Evolutionary conservation across 2,888 invertebrate genomes (phyloP), one percentile per base, ranked within the genome.

Genomic region (Netelia virgata): DNA sequence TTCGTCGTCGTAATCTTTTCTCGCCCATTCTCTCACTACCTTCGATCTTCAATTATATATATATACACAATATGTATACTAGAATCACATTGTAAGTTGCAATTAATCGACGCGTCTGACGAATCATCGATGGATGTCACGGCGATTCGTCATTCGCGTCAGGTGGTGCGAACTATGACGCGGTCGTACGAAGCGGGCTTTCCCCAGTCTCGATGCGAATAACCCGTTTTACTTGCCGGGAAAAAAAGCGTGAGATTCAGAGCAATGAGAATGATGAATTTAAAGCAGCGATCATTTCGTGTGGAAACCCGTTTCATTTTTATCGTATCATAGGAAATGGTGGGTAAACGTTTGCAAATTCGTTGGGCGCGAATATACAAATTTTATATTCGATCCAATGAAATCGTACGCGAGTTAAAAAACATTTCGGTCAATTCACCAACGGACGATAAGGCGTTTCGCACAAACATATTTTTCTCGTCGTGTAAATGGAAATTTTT

Each of bases 71-170:
- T 20, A 18, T 57, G 28, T 43, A 9, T 28, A 36, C 20, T 10
- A 72, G 59, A 61, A 47, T 59, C 50, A 70, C 73, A 59, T 61
- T 55, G 78, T 63, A 18, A 74, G 57, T 68, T 43, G 72, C 77
- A 77, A 84, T 82, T 82, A 82, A 82, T 57, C 64, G 59, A 36
- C 16, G 55, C 63, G 20, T 61, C 50, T 77, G 59, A 74, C 77
- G 61, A 76, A 66, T 84, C 82, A 47, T 69, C 73, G 66, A 77
- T 76, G 23, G 23, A 79, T 59, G 57, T 81, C 64, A 57, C 72
- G 72, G 28, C 41, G 81, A 73, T 79, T 84, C 84, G 86, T 84
- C 84, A 84, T 79, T 78, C 68, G 66, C 75, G 61, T 78, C 41
- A 50, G 64, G 50, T 41, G 9, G 16, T 63, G 57, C 43, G 66